These are phyloP conservation scores for Artibeus lituratus DNA, from an alignment of 2,797 vertebrate genomes.

Conservation along the genomic window DNA sequence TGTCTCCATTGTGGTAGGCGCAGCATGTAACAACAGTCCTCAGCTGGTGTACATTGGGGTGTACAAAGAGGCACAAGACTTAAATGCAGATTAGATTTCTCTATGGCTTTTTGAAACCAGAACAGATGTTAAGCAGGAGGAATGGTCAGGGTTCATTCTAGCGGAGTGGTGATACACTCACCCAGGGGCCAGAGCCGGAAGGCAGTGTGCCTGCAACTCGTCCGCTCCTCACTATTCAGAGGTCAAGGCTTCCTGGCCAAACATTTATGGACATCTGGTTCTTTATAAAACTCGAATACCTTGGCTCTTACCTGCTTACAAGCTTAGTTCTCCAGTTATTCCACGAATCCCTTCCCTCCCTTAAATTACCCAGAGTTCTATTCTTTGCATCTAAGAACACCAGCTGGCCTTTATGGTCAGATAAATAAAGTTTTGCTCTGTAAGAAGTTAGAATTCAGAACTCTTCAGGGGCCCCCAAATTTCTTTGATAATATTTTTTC, in stretches of 20 bases:
- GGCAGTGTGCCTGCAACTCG: no score
- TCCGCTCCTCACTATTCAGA: background rate
- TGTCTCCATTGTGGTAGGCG: background rate
- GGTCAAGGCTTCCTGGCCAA: background rate
- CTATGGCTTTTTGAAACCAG: background rate
- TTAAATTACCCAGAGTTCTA: background rate
- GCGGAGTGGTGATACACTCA: background rate
- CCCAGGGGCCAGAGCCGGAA: background rate
- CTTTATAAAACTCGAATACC: background rate
- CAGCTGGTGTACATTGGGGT: background rate
- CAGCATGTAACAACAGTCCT: fast-evolving
- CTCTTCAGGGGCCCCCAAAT: background rate
- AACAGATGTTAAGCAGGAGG: background rate
- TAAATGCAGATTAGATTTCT: background rate
- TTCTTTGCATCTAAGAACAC: background rate
- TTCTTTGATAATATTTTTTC: constrained; percentile 44
- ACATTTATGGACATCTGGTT: background rate
- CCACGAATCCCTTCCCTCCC: background rate
- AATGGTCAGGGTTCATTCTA: background rate
- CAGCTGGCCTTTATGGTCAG: background rate
- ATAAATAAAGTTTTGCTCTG: background rate
- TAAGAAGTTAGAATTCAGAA: constrained; percentile 37
- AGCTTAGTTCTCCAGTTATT: background rate
- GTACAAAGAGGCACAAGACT: background rate
- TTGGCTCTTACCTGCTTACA: background rate